These are phyloP conservation scores for Cerastoderma edule DNA, from an alignment of 2,888 invertebrate species.

Conservation along the genomic window DNA sequence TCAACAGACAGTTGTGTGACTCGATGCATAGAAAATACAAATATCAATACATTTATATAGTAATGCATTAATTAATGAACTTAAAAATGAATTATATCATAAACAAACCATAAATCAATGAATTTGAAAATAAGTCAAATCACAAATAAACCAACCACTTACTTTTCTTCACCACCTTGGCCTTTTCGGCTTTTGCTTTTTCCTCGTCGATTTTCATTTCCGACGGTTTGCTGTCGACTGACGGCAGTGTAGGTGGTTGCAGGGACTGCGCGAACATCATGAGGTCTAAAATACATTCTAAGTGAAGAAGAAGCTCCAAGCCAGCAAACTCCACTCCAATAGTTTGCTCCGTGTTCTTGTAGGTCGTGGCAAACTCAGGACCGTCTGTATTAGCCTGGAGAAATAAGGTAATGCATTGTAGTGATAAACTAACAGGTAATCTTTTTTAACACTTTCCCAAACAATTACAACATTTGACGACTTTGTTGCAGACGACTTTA, in stretches of 20 bases:
- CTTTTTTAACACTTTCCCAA: too few relatives aligned
- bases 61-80: too few relatives aligned
- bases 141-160: too few relatives aligned
- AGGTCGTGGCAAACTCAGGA: slow-evolving; percentile 84
- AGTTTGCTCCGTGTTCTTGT: slow-evolving; percentile 88
- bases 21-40: too few relatives aligned
- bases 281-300: slow-evolving; percentile 91
- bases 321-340: slow-evolving; percentile 93
- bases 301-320: slow-evolving; percentile 91
- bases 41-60: too few relatives aligned
- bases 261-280: slow-evolving; percentile 78
- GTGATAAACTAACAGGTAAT: too few relatives aligned
- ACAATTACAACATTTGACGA: too few relatives aligned
- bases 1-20: too few relatives aligned
- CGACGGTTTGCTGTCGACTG: slow-evolving; percentile 18
- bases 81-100: too few relatives aligned
- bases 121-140: too few relatives aligned
- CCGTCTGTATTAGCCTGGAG: slow-evolving; percentile 88
- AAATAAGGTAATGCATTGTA: slow-evolving; percentile 1
- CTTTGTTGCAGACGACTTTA: too few relatives aligned
- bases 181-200: slow-evolving; percentile 37
- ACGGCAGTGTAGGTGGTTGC: slow-evolving; percentile 55
- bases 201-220: slow-evolving; percentile 30
- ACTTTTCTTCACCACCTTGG: slow-evolving; percentile 58
- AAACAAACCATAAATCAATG: too few relatives aligned